Conservation (phyloP, 2,888 invertebrate species). For the Marronus borbonicus region DNA sequence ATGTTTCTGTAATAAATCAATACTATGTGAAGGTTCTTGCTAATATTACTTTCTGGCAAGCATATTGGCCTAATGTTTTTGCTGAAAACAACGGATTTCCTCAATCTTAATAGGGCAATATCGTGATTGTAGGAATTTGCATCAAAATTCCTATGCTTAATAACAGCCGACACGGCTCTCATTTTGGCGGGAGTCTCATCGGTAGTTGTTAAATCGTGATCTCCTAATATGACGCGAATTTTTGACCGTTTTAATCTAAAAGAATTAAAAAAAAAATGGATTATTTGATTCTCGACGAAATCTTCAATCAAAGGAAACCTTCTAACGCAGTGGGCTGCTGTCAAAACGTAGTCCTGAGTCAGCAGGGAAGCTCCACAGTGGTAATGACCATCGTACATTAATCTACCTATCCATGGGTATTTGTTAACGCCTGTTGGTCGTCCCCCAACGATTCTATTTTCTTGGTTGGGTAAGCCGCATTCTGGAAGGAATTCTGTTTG, state of each 20-base stretch:
- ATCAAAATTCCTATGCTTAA: slow-evolving; percentile 87
- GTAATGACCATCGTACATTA: slow-evolving; percentile 90
- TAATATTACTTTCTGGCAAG: slow-evolving; percentile 72
- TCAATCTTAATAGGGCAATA: slow-evolving; percentile 83
- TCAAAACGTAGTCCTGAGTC: slow-evolving; percentile 87
- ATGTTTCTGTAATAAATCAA: background rate
- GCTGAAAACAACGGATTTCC: slow-evolving; percentile 84
- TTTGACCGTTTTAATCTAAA: slow-evolving; percentile 83
- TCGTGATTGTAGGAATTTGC: slow-evolving; percentile 90
- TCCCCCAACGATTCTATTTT: slow-evolving; percentile 90
- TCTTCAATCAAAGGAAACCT: slow-evolving; percentile 71
- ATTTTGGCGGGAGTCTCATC: slow-evolving; percentile 86
- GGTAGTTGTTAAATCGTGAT: slow-evolving; percentile 87
- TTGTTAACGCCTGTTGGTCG: slow-evolving; percentile 86
- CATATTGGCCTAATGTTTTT: slow-evolving; percentile 86
- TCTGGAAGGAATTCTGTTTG: slow-evolving; percentile 72
- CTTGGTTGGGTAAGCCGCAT: slow-evolving; percentile 88
- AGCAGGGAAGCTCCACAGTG: slow-evolving; percentile 90
- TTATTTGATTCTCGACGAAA: background rate
- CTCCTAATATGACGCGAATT: slow-evolving; percentile 87
- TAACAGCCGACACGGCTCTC: slow-evolving; percentile 84
- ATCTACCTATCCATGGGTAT: slow-evolving; percentile 90
- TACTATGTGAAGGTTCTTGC: background rate
- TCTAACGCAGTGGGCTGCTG: slow-evolving; percentile 90
- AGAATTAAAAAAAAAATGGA: background rate